Conservation (phyloP, 2,113 vertebrate genomes). For the Antechinus stuartii region DNA sequence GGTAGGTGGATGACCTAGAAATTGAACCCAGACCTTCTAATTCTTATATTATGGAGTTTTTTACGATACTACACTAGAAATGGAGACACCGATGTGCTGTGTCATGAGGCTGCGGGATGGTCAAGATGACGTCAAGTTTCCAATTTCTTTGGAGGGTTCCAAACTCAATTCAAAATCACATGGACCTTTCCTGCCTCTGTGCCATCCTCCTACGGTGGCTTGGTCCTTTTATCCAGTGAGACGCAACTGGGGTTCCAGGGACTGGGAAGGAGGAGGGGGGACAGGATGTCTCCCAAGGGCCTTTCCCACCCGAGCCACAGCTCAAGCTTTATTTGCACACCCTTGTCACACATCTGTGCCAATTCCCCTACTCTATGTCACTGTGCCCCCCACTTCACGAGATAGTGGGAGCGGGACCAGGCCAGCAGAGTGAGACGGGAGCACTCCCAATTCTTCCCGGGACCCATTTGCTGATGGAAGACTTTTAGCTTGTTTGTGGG, state of each 20-base stretch:
- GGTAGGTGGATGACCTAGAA: background rate
- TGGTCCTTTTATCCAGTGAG: background rate
- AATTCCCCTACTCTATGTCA: background rate
- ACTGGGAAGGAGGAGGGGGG: background rate
- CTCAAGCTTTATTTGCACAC: background rate
- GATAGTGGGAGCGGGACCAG: background rate
- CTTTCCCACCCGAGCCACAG: constrained; percentile 7
- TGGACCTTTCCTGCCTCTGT: background rate
- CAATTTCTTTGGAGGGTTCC: background rate
- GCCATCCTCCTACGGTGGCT: background rate
- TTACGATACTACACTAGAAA: background rate
- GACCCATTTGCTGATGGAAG: background rate
- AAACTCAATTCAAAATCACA: background rate
- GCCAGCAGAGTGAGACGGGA: background rate
- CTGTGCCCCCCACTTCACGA: background rate
- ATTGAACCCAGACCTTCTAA: background rate
- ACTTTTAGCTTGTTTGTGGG: background rate
- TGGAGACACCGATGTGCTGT: background rate
- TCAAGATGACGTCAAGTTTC: background rate
- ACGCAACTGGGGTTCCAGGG: background rate
- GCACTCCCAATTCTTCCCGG: background rate
- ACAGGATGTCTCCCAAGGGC: background rate
- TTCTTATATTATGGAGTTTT: background rate
- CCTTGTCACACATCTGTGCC: constrained; percentile 43
- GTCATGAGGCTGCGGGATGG: background rate